A percentile compares a stretch with the other conserved stretches of the same genome.
Evolutionary conservation across 2,113 vertebrate genomes (phyloP).

Genomic region (Thoracochromis brauschi): DNA sequence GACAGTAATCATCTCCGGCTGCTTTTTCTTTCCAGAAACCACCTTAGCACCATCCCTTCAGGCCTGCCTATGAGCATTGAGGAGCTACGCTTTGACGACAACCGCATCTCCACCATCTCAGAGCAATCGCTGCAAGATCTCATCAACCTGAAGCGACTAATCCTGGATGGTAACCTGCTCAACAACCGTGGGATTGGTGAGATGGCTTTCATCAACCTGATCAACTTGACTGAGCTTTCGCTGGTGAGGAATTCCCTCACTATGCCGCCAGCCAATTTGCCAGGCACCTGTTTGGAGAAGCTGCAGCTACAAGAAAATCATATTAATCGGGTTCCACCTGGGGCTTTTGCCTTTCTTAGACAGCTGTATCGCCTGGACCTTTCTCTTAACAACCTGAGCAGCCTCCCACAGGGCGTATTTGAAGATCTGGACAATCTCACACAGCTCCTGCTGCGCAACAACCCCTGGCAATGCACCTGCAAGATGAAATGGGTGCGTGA

Average conservation of each 20-base stretch:
- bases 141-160: constrained; percentile 92
- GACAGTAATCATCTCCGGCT: constrained; percentile 92
- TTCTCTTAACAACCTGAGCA: constrained; percentile 95
- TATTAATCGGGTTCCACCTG: constrained; percentile 87
- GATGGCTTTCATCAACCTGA: constrained; percentile 89
- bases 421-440: constrained; percentile 98
- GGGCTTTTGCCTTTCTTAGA: constrained; percentile 90
- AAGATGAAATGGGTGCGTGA: constrained; percentile 98
- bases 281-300: constrained; percentile 87
- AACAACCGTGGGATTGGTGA: constrained; percentile 93
- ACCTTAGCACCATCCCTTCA: constrained; percentile 94
- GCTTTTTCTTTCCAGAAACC: constrained; percentile 96
- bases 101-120: constrained; percentile 96
- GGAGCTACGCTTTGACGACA: constrained; percentile 96
- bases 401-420: constrained; percentile 93
- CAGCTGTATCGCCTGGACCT: constrained; percentile 95
- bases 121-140: constrained; percentile 94
- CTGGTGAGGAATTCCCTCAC: constrained; percentile 92
- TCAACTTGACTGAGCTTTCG: constrained; percentile 94
- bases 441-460: constrained; percentile 93
- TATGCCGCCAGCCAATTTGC: constrained; percentile 88
- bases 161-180: constrained; percentile 95
- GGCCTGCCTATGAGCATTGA: constrained; percentile 95
- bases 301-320: constrained; percentile 98
- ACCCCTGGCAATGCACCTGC: constrained; percentile 97